Conservation (phyloP, 1,140 invertebrate genomes). For the Onthophagus taurus region DNA sequence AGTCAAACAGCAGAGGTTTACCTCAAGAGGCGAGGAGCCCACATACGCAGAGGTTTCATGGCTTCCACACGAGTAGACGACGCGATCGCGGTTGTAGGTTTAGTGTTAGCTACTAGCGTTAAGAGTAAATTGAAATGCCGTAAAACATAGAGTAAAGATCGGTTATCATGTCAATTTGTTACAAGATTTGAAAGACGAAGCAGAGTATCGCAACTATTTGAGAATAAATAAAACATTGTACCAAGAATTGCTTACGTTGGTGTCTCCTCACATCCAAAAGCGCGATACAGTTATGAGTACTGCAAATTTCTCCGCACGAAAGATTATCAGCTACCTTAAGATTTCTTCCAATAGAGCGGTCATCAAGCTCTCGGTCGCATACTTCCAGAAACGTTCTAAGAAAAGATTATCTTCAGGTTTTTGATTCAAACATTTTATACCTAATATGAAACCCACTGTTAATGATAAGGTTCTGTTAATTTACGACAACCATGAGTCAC, state of each 20-base stretch:
- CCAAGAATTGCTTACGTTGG: no score
- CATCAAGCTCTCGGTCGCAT: no score
- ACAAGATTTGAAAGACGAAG: no score
- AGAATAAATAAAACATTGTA: no score
- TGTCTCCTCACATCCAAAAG: no score
- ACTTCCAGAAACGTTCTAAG: no score
- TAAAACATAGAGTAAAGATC: conserved; percentile 1
- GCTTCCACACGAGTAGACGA: conserved; percentile 1
- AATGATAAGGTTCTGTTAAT: background rate
- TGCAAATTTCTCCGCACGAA: no score
- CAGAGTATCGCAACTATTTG: no score
- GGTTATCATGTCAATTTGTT: conserved; percentile 2
- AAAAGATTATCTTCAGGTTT: no score
- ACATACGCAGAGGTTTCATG: background rate
- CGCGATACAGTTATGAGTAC: no score
- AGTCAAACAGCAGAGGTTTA: conserved; percentile 1
- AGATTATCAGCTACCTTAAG: no score
- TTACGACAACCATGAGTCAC: background rate
- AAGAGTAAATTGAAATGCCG: background rate
- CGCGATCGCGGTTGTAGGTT: background rate
- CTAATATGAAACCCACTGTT: background rate
- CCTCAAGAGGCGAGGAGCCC: background rate
- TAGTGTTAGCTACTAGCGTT: background rate
- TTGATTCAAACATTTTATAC: conserved; percentile 33
- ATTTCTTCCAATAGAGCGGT: no score